Evolutionary conservation across 1,140 invertebrate species (phyloP).

Genomic region (Aphis gossypii): DNA sequence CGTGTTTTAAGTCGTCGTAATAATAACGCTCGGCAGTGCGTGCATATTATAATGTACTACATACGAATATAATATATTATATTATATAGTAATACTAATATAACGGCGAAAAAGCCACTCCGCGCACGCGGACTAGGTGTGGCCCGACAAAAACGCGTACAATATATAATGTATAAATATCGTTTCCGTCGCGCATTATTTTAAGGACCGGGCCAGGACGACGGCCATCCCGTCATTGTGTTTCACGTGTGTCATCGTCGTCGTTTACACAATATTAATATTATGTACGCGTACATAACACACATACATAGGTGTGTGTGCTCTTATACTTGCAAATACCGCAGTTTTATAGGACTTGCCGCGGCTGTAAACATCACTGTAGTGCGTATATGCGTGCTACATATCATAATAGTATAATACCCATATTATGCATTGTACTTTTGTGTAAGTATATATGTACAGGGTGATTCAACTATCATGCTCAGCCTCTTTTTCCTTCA

Average conservation of each 20-base stretch:
- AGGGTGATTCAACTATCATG: too few relatives aligned
- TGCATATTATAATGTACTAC: background rate
- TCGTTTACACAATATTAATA: background rate
- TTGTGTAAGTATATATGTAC: background rate
- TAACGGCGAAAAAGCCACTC: conserved; percentile 25
- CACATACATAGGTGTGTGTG: background rate
- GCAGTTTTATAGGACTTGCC: background rate
- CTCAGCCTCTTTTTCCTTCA: too few relatives aligned
- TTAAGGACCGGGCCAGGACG: conserved; percentile 12
- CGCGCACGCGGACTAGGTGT: conserved; percentile 8
- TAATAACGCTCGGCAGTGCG: background rate
- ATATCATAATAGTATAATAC: background rate
- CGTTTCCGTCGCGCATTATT: conserved; percentile 42
- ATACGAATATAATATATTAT: background rate
- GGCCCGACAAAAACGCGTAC: background rate
- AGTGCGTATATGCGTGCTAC: background rate
- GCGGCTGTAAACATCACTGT: background rate
- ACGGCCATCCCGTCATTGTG: conserved; percentile 43
- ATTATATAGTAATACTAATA: background rate
- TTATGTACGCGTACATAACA: background rate
- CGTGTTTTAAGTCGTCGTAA: background rate
- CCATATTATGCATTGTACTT: background rate
- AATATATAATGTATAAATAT: background rate
- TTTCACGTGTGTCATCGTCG: conserved; percentile 30
- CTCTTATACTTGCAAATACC: background rate